These are phyloP conservation scores for Todus mexicanus DNA, from an alignment of 2,797 vertebrate genomes.

Conservation along the genomic window DNA sequence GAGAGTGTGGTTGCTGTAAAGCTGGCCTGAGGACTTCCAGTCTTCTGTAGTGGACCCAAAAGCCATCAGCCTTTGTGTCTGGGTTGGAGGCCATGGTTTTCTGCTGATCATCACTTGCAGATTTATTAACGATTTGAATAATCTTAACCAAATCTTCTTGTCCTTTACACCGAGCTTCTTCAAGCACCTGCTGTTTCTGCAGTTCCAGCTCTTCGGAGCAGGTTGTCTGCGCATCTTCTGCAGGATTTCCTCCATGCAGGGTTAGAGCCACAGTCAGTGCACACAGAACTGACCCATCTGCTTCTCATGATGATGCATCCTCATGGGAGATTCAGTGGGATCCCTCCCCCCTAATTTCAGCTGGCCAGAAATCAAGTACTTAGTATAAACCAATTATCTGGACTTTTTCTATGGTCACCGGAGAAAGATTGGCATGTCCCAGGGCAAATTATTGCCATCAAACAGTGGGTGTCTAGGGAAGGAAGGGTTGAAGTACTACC, in stretches of 20 bases:
- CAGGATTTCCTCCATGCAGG: background rate
- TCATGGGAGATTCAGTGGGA: background rate
- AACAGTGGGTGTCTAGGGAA: background rate
- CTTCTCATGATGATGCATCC: background rate
- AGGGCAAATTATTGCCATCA: background rate
- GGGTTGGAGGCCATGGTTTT: background rate
- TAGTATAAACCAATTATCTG: background rate
- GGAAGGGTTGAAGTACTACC: background rate
- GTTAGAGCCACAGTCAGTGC: rapidly evolving
- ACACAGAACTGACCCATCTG: background rate
- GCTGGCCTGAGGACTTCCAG: background rate
- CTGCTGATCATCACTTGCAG: background rate
- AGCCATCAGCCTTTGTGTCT: background rate
- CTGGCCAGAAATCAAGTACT: background rate
- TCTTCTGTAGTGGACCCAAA: background rate
- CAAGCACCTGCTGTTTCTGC: background rate
- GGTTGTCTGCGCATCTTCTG: background rate
- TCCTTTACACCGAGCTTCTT: background rate
- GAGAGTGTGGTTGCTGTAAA: background rate
- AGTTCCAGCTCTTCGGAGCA: background rate
- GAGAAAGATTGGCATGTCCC: background rate
- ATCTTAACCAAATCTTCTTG: background rate
- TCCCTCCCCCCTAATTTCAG: background rate
- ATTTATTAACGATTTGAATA: background rate
- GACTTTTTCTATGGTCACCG: background rate